These are phyloP conservation scores for Euschistus heros DNA, from an alignment of 1,140 invertebrate genomes.

Conservation along the genomic window DNA sequence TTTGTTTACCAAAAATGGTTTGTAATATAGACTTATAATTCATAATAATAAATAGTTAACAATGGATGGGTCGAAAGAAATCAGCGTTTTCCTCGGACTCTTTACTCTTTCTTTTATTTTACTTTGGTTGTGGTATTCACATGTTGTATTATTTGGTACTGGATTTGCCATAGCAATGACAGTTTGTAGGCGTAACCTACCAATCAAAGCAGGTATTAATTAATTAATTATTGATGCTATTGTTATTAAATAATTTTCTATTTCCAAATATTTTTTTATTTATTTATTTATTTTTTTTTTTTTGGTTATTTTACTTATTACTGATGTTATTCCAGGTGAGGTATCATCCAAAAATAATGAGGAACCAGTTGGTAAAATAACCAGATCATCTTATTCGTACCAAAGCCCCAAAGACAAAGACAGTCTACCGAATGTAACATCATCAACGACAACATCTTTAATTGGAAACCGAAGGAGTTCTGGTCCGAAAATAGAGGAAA, in stretches of 20 bases:
- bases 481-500: slow-evolving; percentile 26
- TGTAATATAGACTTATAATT: too few species aligned
- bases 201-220: slow-evolving; percentile 6
- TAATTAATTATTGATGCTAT: neutral
- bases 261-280: neutral
- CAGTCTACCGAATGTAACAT: slow-evolving; percentile 21
- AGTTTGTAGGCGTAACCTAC: slow-evolving; percentile 2
- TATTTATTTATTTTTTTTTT: too few species aligned
- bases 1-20: too few species aligned
- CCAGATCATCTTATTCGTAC: slow-evolving; percentile 46
- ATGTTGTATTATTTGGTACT: slow-evolving; percentile 7
- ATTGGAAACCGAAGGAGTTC: slow-evolving; percentile 24
- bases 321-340: slow-evolving; percentile 45
- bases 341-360: slow-evolving; percentile 53
- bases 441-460: slow-evolving; percentile 28
- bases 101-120: neutral
- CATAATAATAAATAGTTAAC: too few species aligned
- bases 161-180: slow-evolving; percentile 10
- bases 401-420: slow-evolving; percentile 27
- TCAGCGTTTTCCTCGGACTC: neutral
- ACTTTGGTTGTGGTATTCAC: slow-evolving; percentile 8
- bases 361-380: slow-evolving; percentile 50
- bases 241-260: neutral
- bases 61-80: slow-evolving; percentile 6
- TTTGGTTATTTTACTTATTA: slow-evolving; percentile 22